Evolutionary conservation across 1,140 invertebrate genomes (phyloP).

Genomic region (Saccostrea echinata): DNA sequence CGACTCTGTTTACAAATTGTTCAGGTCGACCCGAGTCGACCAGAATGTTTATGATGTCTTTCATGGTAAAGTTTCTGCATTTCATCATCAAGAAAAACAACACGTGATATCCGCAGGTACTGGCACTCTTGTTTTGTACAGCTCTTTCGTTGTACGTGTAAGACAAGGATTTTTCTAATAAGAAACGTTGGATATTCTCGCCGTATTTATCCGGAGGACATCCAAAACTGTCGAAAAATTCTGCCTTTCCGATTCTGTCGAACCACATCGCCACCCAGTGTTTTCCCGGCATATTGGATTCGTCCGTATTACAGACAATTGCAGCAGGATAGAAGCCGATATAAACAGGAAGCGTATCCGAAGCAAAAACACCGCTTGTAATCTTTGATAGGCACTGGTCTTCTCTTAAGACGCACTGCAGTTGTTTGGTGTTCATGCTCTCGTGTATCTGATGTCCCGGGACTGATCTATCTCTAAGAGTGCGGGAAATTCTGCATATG

Average conservation of each 20-base stretch:
- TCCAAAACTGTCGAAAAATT: conserved; percentile 54
- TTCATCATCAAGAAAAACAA: conserved; percentile 22
- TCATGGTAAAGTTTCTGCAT: background rate
- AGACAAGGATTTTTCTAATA: background rate
- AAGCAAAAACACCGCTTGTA: conserved; percentile 35
- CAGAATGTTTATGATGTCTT: conserved; percentile 4
- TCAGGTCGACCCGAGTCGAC: background rate
- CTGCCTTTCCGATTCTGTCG: background rate
- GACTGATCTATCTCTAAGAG: conserved; percentile 44
- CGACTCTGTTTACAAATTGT: background rate
- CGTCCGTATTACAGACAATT: conserved; percentile 42
- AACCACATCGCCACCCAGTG: conserved; percentile 49
- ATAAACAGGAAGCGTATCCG: conserved; percentile 21
- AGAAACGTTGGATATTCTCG: background rate
- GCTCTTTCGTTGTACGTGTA: background rate
- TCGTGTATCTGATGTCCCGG: conserved; percentile 38
- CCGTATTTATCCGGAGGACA: conserved; percentile 20
- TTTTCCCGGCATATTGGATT: conserved; percentile 23
- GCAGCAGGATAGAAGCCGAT: conserved; percentile 22
- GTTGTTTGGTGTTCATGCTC: conserved; percentile 24
- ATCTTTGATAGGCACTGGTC: background rate
- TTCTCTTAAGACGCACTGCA: background rate
- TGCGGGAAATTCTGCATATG: conserved; percentile 32
- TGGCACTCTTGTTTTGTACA: conserved; percentile 24
- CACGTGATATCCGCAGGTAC: conserved; percentile 31